Base-by-base conservation (phyloP, 2,797 vertebrate species). In the Tiaroga cobitis region DNA sequence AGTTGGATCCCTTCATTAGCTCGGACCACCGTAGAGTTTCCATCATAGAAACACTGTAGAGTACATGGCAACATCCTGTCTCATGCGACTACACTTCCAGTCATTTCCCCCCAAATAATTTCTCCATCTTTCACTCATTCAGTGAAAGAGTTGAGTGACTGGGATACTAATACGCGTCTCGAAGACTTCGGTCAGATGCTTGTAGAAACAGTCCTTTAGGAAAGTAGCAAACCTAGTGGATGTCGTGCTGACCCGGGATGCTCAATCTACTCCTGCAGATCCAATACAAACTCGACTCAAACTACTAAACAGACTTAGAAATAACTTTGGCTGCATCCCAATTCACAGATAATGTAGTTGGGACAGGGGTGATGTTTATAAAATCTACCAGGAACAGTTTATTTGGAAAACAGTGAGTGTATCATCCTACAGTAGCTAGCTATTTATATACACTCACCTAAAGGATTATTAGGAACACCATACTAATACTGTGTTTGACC, bases 21-120 rank as follows among this genome's bases (percentile, higher is more conserved):
- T 18, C 39, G 2, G 7, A 69, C 68, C n/a, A 5, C 72, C 2
- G 29, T 70, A 59, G 63, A n/a, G 32, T 68, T 54, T 32, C 26
- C 19, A 11, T 26, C 9, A 13, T 68, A 81, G 82, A 80, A 70
- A 39, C 15, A 73, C 26, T 63, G 26, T 82, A 74, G 81, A 37
- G 56, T 43, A 19, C 16, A 79, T 63, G 37, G 16, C 24, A 78
- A 43, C 37, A 6, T 29, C 76, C 54, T 21, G 0, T 73, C 39
- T 13, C 24, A 3, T 56, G 59, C 8, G 3, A 63, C 41, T 49
- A 16, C 21, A 9, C 34, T 65, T 29, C 39, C 49, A 75, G 21
- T 59, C 13, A 59, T 3, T 32, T 1, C 7, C 4, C 49, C 11
- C 63, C 15, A 11, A 24, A 51, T 19, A 19, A 37, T 13, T 63